These are phyloP conservation scores for Papilio machaon DNA, from an alignment of 1,140 invertebrate species.

Conservation along the genomic window DNA sequence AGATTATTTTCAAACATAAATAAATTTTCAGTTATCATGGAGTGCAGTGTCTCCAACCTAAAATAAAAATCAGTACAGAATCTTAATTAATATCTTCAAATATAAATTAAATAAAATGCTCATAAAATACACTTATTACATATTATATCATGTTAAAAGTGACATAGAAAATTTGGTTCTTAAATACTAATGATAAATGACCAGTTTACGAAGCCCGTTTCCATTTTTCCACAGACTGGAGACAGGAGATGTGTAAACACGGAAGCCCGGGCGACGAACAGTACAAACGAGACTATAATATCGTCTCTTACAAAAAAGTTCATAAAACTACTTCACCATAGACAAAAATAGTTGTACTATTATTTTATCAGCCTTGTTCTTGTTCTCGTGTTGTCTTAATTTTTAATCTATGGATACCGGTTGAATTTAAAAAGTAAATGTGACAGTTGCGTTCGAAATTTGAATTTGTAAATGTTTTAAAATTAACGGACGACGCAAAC, in stretches of 20 bases:
- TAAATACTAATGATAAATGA: constrained; percentile 69
- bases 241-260: constrained; percentile 19
- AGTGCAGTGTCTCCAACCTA: constrained; percentile 68
- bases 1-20: constrained; percentile 37
- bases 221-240: constrained; percentile 28
- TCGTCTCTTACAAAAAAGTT: constrained; percentile 23
- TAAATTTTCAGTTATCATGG: constrained; percentile 45
- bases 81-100: constrained; percentile 70
- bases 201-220: constrained; percentile 59
- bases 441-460: constrained; percentile 31
- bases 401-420: constrained; percentile 7
- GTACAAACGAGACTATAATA: constrained; percentile 24
- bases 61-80: constrained; percentile 76
- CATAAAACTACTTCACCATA: constrained; percentile 19
- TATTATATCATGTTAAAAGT: constrained; percentile 75
- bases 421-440: constrained; percentile 10
- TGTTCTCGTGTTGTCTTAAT: constrained; percentile 17
- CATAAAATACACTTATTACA: constrained; percentile 77
- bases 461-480: constrained; percentile 23
- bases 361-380: constrained; percentile 32
- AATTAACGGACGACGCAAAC: constrained; percentile 57
- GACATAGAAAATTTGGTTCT: constrained; percentile 80
- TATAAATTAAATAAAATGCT: constrained; percentile 80
- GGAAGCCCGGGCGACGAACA: constrained; percentile 29
- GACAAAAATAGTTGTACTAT: constrained; percentile 38